A percentile compares a stretch with the other conserved stretches of the same genome.
Evolutionary conservation across 2,888 invertebrate genomes (phyloP).

Genomic region (Drosophila subquinaria): DNA sequence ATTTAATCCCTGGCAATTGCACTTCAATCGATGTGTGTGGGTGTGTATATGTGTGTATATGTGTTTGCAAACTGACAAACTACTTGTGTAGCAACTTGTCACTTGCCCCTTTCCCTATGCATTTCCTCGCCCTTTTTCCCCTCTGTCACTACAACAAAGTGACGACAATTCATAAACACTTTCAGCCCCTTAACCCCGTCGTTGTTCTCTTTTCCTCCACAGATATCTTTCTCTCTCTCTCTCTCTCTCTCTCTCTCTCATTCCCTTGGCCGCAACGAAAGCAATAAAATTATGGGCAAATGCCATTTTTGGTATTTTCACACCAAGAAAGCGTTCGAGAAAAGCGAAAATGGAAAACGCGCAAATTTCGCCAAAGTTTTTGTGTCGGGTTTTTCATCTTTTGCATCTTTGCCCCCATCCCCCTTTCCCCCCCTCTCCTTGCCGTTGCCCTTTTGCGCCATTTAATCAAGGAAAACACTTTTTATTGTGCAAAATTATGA

Average conservation of each 20-base stretch:
- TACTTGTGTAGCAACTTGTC: conserved; percentile 18
- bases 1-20: conserved; percentile 26
- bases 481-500: conserved; percentile 80
- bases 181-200: conserved; percentile 43
- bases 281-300: conserved; percentile 74
- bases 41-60: conserved; percentile 4
- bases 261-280: conserved; percentile 53
- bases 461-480: conserved; percentile 81
- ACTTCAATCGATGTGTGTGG: conserved; percentile 9
- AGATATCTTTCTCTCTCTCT: not conserved
- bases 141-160: conserved; percentile 1
- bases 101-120: not conserved
- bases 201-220: not conserved
- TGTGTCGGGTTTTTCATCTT: conserved; percentile 24
- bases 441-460: conserved; percentile 41
- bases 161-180: conserved; percentile 33
- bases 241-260: not conserved
- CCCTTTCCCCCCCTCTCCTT: not conserved
- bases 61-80: conserved; percentile 11
- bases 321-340: conserved; percentile 46
- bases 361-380: conserved; percentile 58
- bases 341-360: conserved; percentile 47
- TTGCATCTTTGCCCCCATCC: conserved; percentile 21
- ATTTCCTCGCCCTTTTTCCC: not conserved
- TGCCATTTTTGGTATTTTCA: conserved; percentile 77